Evolutionary conservation across 2,113 vertebrate species (phyloP), one percentile per base, ranked within the genome.

Genomic region (Lophura nycthemera): DNA sequence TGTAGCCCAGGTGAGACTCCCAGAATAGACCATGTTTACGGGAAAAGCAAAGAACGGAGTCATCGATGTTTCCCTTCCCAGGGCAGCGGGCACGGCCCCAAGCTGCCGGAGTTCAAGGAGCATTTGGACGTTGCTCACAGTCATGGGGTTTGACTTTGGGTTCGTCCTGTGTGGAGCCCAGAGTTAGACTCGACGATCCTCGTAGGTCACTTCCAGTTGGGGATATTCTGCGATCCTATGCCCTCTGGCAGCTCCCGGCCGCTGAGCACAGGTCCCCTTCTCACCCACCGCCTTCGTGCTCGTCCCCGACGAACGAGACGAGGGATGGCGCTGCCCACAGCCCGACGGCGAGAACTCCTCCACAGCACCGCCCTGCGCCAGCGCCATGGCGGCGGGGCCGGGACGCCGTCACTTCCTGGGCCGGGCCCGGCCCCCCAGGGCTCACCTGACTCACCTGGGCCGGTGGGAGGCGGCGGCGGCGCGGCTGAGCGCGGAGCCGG

Each of bases 381-480:
- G 30, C 56, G 30, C 60, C 60, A 16, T 61, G 59, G 56, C 6
- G 56, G 16, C 19, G 50, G 27, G 52, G 52, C 27, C 25, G 52
- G 52, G 52, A 9, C 52, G 52, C 52, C 52, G 52, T 54, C 52
- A 54, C 27, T 54, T 54, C 52, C 52, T 54, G 12, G 71, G 30
- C 8, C 24, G 69, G 61, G 19, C 11, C 69, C 69, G 29, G 2
- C 93, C 87, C 30, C n/a, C 43, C 19, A 14, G 10, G 82, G n/a
- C 91, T 92, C 98, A 97, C 97, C 94, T 95, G 89, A 86, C 69
- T 97, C 96, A 99, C 98, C 98, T 99, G 98, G 96, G 93, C 86
- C 96, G 97, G 97, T 93, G 57, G 50, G 1, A 61, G n/a, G 65
- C 15, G 5, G 43, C 15, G 45, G 45, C 47, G 47, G 47, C 47